Evolutionary conservation across 2,113 vertebrate species (phyloP).

Genomic region (Cranoglanis bouderius): DNA sequence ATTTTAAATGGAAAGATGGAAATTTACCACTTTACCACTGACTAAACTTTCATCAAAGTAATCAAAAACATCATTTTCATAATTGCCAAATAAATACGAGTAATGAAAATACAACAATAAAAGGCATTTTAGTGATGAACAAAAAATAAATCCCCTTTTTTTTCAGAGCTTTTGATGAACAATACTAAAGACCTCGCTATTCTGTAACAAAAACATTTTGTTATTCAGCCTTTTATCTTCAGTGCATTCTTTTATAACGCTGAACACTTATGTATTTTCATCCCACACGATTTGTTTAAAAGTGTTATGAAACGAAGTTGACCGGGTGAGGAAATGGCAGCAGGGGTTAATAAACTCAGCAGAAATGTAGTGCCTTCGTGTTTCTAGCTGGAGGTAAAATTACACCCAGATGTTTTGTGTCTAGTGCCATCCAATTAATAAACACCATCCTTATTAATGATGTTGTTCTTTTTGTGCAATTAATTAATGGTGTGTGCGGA

Average conservation of each 20-base stretch:
- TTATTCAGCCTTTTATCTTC: not conserved
- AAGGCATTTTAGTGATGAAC: not conserved
- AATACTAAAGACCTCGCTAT: not conserved
- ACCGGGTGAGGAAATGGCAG: not conserved
- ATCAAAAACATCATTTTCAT: not conserved
- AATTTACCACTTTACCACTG: not conserved
- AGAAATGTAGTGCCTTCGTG: not conserved
- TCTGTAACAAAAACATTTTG: not conserved
- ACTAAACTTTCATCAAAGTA: not conserved
- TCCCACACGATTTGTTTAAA: not conserved
- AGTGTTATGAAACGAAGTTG: not conserved
- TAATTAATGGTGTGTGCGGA: conserved; percentile 3
- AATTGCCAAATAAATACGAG: not conserved
- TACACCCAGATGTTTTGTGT: not conserved
- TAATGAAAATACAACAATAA: not conserved
- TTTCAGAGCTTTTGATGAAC: not conserved
- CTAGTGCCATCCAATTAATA: not conserved
- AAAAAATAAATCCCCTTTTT: not conserved
- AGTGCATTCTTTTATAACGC: not conserved
- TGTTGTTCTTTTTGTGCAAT: not conserved
- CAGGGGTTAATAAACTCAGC: not conserved
- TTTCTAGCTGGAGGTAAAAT: not conserved
- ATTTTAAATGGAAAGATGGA: not conserved
- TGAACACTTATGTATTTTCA: not conserved
- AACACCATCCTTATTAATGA: not conserved